Evolutionary conservation across 2,888 invertebrate species (phyloP).

Genomic region (Nemotelus pantherinus): DNA sequence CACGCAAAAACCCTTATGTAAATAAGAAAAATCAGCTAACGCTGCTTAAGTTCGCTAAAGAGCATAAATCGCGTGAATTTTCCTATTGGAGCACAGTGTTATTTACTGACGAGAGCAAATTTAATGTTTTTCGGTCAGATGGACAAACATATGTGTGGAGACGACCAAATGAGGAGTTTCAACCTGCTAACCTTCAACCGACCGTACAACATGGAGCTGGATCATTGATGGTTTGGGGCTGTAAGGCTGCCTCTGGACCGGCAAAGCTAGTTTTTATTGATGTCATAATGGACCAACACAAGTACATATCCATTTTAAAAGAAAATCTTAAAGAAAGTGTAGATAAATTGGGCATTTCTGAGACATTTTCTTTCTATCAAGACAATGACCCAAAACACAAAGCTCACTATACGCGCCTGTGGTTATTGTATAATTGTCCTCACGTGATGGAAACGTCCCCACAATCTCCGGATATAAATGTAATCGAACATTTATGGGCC

Average conservation of each 20-base stretch:
- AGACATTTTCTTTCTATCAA: no score
- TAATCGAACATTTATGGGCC: not conserved
- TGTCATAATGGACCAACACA: not conserved
- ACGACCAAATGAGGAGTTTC: no score
- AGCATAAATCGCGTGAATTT: not conserved
- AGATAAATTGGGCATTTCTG: no score
- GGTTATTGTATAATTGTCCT: not conserved
- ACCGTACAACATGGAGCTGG: not conserved
- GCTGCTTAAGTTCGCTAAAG: not conserved
- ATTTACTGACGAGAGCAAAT: no score
- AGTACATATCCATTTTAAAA: no score
- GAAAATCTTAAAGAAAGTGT: no score
- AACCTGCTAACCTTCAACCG: no score
- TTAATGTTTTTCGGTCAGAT: no score
- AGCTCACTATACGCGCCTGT: no score
- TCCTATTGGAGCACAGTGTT: constrained; percentile 13
- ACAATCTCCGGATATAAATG: not conserved
- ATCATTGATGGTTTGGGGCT: no score
- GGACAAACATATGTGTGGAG: no score
- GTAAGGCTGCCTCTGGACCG: not conserved
- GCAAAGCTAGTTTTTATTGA: not conserved
- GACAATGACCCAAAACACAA: no score
- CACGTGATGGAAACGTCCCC: not conserved
- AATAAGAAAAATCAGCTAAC: constrained; percentile 33
- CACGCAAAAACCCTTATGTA: not conserved